Base-by-base conservation (phyloP, 2,113 vertebrate genomes). In the Ceyx cyanopectus region DNA sequence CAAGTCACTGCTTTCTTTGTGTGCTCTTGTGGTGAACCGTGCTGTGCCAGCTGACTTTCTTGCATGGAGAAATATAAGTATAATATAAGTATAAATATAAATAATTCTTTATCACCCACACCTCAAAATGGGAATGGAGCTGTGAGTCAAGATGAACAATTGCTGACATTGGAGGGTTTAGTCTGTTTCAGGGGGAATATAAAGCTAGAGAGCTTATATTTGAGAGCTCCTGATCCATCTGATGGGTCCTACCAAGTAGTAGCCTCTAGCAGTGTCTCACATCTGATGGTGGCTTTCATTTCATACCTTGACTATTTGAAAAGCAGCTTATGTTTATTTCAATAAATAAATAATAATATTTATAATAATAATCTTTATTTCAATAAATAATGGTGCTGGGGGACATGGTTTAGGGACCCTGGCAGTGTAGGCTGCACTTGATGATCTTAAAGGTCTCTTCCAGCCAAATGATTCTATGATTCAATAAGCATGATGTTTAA, bases 11-110 rank as follows among this genome's bases (percentile, higher is more conserved):
- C 21, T 51, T 2, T 18, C 18, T 46, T 20, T 57, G 50, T 2
- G 5, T 34, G 3, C 14, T 4, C 4, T 1, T 1, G 7, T 23
- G 40, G 26, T 29, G 32, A 62, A 23, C 32, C 1, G 2, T 6
- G 32, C 26, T 12, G 4, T 67, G 53, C 43, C 21, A 11, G 34
- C 24, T 60, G 69, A 32, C 10, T n/a, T 60, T 43, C 40, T 14
- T 69, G 9, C n/a, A 9, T 0, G 29, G 41, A 54, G 1, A 32
- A 32, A 32, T 32, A 32, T 32, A 32, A 32, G 32, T 32, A 32
- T 32, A 32, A 32, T 32, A 32, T 32, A 32, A 32, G 6, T 32
- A 32, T 32, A 32, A 32, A 32, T 32, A 32, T 32, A 32, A 32
- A 32, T 32, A 32, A 32, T 48, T 63, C 26, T 23, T 62, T 40